Percentiles rank a stretch among this genome's conserved stretches.
Evolutionary conservation across 2,113 vertebrate species (phyloP).

Genomic region (Orthonyx spaldingii): DNA sequence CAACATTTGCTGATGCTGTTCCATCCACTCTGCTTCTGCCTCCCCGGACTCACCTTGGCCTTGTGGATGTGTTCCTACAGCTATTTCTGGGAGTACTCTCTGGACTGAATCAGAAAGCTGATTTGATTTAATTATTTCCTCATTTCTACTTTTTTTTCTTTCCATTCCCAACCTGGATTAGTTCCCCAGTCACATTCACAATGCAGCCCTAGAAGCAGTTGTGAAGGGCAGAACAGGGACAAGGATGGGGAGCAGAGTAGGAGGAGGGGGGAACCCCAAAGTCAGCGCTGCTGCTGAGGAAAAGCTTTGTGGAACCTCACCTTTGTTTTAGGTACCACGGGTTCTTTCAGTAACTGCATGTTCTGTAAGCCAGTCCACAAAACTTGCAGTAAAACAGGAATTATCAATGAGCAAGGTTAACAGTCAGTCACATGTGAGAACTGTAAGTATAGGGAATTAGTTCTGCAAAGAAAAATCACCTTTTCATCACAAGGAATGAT

Average conservation of each 20-base stretch:
- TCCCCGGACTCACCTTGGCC: neutral
- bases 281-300: neutral
- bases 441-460: neutral
- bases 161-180: neutral
- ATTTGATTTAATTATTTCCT: constrained; percentile 5
- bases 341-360: neutral
- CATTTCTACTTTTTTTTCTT: neutral
- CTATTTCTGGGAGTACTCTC: neutral
- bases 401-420: neutral
- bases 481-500: neutral
- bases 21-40: neutral
- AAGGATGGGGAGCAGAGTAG: neutral
- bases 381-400: neutral
- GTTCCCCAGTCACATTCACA: neutral
- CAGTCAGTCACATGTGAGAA: neutral
- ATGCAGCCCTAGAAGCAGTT: neutral
- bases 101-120: neutral
- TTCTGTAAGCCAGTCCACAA: neutral
- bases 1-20: neutral
- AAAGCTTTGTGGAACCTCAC: neutral
- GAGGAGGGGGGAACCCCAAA: neutral
- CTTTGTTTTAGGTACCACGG: neutral
- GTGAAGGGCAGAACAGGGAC: neutral
- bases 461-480: neutral
- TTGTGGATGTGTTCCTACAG: neutral